phyloP scores from a whole-genome alignment of 2,797 vertebrate species.

The Cirrhinus mrigala region DNA sequence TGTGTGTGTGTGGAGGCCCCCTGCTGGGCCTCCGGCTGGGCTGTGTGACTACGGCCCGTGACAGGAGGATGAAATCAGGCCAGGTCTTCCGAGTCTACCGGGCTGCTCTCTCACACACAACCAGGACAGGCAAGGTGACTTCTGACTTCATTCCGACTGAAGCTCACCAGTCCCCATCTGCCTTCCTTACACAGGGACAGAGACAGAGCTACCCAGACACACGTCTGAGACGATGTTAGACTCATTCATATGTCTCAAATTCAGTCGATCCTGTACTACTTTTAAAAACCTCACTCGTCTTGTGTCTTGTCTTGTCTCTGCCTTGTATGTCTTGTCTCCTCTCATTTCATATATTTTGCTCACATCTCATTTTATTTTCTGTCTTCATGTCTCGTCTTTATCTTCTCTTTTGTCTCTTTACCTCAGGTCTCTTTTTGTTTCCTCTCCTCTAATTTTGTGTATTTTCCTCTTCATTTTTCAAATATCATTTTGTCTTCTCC shows the following conservation, averaged over 20 bases:
- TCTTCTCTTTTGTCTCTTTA: neutral
- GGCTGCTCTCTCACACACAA: slow-evolving; percentile 61
- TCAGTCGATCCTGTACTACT: neutral
- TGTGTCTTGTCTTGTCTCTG: slow-evolving; percentile 14
- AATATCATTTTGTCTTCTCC: neutral
- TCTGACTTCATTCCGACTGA: slow-evolving; percentile 60
- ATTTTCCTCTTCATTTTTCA: neutral
- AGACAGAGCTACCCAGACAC: slow-evolving; percentile 49
- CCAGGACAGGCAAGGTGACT: slow-evolving; percentile 70
- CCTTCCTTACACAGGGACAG: slow-evolving; percentile 37
- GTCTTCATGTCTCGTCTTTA: neutral
- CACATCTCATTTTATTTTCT: slow-evolving; percentile 5
- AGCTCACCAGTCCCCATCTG: slow-evolving; percentile 61
- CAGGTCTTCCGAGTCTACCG: slow-evolving; percentile 64
- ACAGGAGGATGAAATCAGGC: slow-evolving; percentile 66
- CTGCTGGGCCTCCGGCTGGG: slow-evolving; percentile 68
- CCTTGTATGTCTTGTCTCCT: slow-evolving; percentile 12
- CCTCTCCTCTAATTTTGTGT: neutral
- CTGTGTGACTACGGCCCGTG: slow-evolving; percentile 57
- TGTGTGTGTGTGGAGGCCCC: slow-evolving; percentile 57
- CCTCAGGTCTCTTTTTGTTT: neutral
- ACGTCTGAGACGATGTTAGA: neutral
- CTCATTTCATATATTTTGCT: neutral
- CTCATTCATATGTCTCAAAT: neutral
- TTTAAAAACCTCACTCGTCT: slow-evolving; percentile 13